Base-by-base conservation (phyloP, 2,113 vertebrate species). In the Gymnocephalus cernua region DNA sequence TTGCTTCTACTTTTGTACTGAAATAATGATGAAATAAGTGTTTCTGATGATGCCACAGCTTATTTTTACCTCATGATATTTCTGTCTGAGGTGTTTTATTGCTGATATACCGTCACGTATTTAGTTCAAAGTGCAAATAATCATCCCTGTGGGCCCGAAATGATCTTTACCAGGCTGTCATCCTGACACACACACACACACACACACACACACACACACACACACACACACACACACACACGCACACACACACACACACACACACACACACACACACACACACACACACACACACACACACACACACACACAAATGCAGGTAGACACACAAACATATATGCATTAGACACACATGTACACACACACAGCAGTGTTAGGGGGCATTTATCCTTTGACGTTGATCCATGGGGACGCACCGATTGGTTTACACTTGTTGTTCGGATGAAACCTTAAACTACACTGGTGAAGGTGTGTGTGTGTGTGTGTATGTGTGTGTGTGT, bases 401-500 rank as follows among this genome's bases (percentile, higher is more conserved):
- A n/a, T 79, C 83, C 54, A 38, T n/a, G 62, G 78, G 69, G 83
- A 80, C 61, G 54, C 27, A 21, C 80, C 41, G 80, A 79, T 88
- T 83, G 0, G 64, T 72, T 90, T 92, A 86, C 90, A 83, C 68
- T 47, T 38, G 44, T 74, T 88, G 76, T 88, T 77, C 9, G 2
- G 74, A 51, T 0, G 88, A 80, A 90, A 90, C 80, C 62, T 66
- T 78, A 89, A 85, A 84, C 89, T 68, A 44, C 48, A 23, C 38
- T 18, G 10, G 2, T 69, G 27, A 38, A 23, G 23, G 18, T 0
- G 2, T 69, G 8, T 47, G 44, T 75, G 50, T 75, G 27, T 44
- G 65, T 74, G 59, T 47, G 25, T 70, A 57, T 79, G 63, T 66
- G 68, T 56, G 23, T 21, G 35, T 35, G 32, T 35, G 32, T 7